Base-by-base conservation (phyloP, 2,113 vertebrate species). In the Dicentrarchus labrax region DNA sequence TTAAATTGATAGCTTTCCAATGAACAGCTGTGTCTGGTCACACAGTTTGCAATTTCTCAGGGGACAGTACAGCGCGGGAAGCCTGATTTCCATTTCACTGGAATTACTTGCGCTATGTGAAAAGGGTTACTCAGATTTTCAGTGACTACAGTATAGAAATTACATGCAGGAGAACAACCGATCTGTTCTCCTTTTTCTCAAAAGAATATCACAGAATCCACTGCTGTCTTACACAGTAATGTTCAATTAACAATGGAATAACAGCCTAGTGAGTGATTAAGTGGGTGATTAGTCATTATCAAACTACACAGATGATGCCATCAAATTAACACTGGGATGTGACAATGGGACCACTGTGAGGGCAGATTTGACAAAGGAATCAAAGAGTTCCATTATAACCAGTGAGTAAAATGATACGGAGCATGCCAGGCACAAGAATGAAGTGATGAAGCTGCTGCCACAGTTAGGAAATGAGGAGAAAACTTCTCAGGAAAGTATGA, bases 241-340 rank as follows among this genome's bases (percentile, higher is more conserved):
- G 50, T 76, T 86, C 67, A 76, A 61, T 89, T 84, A 86, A 84
- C 41, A 61, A 59, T n/a, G 39, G 36, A 84, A 69, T 73, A 78
- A 86, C 57, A 77, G 81, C 57, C 54, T 13, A 39, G 70, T 39
- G 56, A 67, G 61, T 47, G 78, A 88, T 80, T 85, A 84, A 84
- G 80, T 82, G 79, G 83, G 85, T 82, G 85, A 91, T 92, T 90
- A 84, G 66, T 89, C 84, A 83, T 87, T 80, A 88, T 85, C 84
- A 85, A 59, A 88, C 68, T 69, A 75, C 84, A 62, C 56, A 65
- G 69, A 88, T 77, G 74, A 88, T 86, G 80, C 78, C 76, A 79
- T 87, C 68, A 73, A 61, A 85, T 75, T 61, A 79, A 72, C 62
- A 72, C 21, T 39, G 54, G 73, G 39, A 17, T 59, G 69, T 77